Evolutionary conservation across 2,888 invertebrate genomes (phyloP).

Genomic region (Yponomeuta cagnagella): DNA sequence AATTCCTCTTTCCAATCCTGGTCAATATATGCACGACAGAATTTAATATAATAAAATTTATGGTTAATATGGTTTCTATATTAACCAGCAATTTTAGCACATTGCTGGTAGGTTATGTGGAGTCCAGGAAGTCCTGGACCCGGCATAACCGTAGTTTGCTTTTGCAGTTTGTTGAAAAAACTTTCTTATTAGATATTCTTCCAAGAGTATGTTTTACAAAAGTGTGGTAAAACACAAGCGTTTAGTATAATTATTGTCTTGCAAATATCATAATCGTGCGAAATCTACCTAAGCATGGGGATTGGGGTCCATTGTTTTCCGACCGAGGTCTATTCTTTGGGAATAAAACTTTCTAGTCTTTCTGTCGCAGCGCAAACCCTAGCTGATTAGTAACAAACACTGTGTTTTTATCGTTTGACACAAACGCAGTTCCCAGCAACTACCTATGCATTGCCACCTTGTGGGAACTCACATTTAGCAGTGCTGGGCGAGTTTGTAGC

Average conservation of each 20-base stretch:
- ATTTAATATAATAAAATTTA: no score
- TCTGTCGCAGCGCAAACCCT: conserved; percentile 47
- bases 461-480: conserved; percentile 60
- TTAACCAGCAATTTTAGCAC: no score
- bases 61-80: no score
- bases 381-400: conserved; percentile 59
- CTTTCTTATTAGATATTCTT: not conserved
- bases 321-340: conserved; percentile 1
- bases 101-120: no score
- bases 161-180: no score
- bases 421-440: conserved; percentile 61
- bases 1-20: no score
- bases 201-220: not conserved
- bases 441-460: conserved; percentile 32
- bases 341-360: conserved; percentile 52
- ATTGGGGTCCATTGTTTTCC: not conserved
- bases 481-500: conserved; percentile 34
- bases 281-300: not conserved
- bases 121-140: no score
- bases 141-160: no score
- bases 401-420: conserved; percentile 52
- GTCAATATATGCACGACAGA: no score
- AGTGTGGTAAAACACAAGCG: not conserved
- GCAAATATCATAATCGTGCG: not conserved
- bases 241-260: not conserved